Percentiles rank a stretch among this genome's conserved stretches.
These are phyloP conservation scores for Bombus pyrosoma DNA, from an alignment of 1,140 invertebrate genomes.

Conservation along the genomic window DNA sequence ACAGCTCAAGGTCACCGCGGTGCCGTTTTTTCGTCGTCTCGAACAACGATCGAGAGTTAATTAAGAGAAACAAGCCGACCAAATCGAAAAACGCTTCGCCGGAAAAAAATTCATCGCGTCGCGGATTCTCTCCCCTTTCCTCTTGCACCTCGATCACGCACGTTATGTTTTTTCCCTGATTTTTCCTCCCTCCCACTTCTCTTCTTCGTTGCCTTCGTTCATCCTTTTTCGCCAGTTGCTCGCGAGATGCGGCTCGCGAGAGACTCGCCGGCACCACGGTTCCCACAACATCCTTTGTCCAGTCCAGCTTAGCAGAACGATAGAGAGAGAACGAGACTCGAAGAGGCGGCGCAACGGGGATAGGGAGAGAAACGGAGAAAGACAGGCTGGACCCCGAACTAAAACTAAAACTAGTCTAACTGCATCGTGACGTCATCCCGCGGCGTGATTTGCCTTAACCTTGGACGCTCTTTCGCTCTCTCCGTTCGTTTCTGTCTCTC, in stretches of 20 bases:
- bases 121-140: neutral
- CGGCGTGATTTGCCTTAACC: slow-evolving; percentile 80
- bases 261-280: slow-evolving; percentile 58
- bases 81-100: slow-evolving; percentile 4
- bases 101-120: slow-evolving; percentile 46
- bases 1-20: slow-evolving; percentile 61
- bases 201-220: neutral
- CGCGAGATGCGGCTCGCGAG: slow-evolving; percentile 40
- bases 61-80: slow-evolving; percentile 56
- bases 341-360: slow-evolving; percentile 26
- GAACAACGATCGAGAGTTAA: slow-evolving; percentile 58
- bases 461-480: slow-evolving; percentile 75
- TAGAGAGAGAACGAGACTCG: slow-evolving; percentile 20
- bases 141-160: neutral
- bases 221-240: neutral
- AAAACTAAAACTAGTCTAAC: slow-evolving; percentile 82
- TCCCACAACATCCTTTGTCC: slow-evolving; percentile 77
- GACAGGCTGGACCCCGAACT: slow-evolving; percentile 72
- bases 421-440: slow-evolving; percentile 81
- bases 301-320: slow-evolving; percentile 40
- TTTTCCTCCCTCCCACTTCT: neutral
- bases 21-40: slow-evolving; percentile 49
- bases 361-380: slow-evolving; percentile 25
- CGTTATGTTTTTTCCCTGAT: neutral
- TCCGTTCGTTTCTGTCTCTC: slow-evolving; percentile 37